phyloP scores from a whole-genome alignment of 2,113 vertebrate genomes.

The Psilopogon haemacephalus region DNA sequence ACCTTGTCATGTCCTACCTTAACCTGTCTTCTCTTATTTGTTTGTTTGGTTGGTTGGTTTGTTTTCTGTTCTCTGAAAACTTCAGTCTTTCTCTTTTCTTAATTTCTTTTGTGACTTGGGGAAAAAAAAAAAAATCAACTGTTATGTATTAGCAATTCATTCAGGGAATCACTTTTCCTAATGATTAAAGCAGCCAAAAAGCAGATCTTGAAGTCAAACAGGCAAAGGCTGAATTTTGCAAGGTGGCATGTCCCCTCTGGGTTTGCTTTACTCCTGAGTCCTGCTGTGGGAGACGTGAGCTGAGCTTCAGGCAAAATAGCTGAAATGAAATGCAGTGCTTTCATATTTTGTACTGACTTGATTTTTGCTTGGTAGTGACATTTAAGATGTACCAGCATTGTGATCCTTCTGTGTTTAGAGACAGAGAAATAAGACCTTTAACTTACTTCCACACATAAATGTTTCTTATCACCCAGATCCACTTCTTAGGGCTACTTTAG shows the following conservation, averaged over 20 bases:
- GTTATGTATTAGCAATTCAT: not conserved
- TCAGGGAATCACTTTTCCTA: not conserved
- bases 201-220: not conserved
- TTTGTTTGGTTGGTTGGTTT: too few relatives aligned
- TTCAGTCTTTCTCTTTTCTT: not conserved
- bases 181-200: not conserved
- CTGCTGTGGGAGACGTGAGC: not conserved
- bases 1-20: not conserved
- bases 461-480: not conserved
- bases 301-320: not conserved
- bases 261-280: not conserved
- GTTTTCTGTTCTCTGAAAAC: not conserved
- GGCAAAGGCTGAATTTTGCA: not conserved
- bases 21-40: too few relatives aligned
- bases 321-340: not conserved
- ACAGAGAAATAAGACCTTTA: not conserved
- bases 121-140: not conserved
- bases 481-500: not conserved
- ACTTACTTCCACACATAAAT: not conserved
- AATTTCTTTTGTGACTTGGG: not conserved
- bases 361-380: slow-evolving; percentile 4
- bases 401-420: not conserved
- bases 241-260: not conserved
- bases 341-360: not conserved
- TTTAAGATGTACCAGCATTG: not conserved